A percentile compares a stretch with the other conserved stretches of the same genome.
Conservation (phyloP, 1,140 invertebrate species). For the Lordiphosa collinella region DNA sequence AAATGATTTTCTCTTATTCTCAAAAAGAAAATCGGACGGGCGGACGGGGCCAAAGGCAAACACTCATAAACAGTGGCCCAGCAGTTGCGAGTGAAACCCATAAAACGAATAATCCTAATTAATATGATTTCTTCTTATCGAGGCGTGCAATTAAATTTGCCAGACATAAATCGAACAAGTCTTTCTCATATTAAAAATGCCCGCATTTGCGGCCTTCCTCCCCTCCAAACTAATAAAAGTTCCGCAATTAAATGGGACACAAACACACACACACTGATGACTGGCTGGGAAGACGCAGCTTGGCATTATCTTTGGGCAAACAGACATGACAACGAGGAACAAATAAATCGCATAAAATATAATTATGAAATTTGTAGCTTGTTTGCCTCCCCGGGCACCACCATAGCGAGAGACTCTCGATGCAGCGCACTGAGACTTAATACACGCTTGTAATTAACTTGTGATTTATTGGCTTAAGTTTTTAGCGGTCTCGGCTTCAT, state of each 20-base stretch:
- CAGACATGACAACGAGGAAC: slow-evolving; percentile 70
- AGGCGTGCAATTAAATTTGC: slow-evolving; percentile 61
- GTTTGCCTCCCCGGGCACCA: slow-evolving; percentile 8
- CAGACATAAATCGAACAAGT: slow-evolving; percentile 48
- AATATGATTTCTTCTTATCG: slow-evolving; percentile 66
- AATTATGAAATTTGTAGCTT: slow-evolving; percentile 76
- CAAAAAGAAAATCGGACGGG: too few species aligned
- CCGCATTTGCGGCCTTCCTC: slow-evolving; percentile 35
- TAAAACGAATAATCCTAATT: slow-evolving; percentile 57
- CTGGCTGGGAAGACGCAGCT: slow-evolving; percentile 32
- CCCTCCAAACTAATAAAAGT: slow-evolving; percentile 32
- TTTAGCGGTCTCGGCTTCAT: slow-evolving; percentile 62
- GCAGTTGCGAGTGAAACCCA: slow-evolving; percentile 52
- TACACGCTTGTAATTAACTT: slow-evolving; percentile 78
- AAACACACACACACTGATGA: slow-evolving; percentile 55
- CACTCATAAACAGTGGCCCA: slow-evolving; percentile 6
- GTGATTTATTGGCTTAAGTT: slow-evolving; percentile 77
- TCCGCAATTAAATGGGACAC: slow-evolving; percentile 63
- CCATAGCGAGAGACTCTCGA: slow-evolving; percentile 6
- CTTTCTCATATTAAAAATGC: slow-evolving; percentile 14
- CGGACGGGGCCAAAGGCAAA: background rate
- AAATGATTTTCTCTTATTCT: too few species aligned
- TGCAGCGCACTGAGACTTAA: slow-evolving; percentile 71
- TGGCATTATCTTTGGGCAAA: slow-evolving; percentile 71
- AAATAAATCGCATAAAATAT: slow-evolving; percentile 79